These are phyloP conservation scores for Ageneiosus marmoratus DNA, from an alignment of 2,113 vertebrate genomes.

Conservation along the genomic window DNA sequence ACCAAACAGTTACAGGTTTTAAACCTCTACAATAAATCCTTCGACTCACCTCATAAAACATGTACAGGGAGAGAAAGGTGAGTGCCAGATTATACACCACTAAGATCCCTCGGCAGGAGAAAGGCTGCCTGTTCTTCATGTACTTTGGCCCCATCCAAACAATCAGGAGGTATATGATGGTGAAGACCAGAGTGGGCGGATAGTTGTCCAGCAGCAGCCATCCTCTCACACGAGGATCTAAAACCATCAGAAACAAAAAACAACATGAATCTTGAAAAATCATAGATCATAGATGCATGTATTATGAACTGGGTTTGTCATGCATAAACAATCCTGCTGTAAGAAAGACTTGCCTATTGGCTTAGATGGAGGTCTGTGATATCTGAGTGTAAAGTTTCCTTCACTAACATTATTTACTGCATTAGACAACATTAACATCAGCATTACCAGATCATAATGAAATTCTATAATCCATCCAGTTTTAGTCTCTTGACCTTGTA, in stretches of 20 bases:
- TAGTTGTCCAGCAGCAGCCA: slow-evolving; percentile 94
- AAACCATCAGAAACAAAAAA: slow-evolving; percentile 61
- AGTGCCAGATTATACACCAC: slow-evolving; percentile 91
- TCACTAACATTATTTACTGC: background rate
- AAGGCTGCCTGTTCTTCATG: slow-evolving; percentile 84
- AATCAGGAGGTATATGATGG: slow-evolving; percentile 85
- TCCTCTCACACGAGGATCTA: slow-evolving; percentile 90
- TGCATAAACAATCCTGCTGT: background rate
- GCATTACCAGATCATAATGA: no score
- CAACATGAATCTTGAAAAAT: background rate
- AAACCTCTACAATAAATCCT: background rate
- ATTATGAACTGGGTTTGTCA: background rate
- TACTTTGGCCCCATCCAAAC: slow-evolving; percentile 95
- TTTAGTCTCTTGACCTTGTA: no score
- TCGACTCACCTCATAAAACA: slow-evolving; percentile 90
- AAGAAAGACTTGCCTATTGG: no score
- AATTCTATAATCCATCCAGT: no score
- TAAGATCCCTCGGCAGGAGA: slow-evolving; percentile 84
- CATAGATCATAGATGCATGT: background rate
- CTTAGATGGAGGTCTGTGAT: no score
- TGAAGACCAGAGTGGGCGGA: slow-evolving; percentile 85
- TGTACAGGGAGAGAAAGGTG: slow-evolving; percentile 90
- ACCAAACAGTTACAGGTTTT: background rate
- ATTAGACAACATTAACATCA: no score
- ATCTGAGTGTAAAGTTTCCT: background rate